These are phyloP conservation scores for Lycaon pictus DNA, from an alignment of 2,113 vertebrate genomes.

Conservation along the genomic window DNA sequence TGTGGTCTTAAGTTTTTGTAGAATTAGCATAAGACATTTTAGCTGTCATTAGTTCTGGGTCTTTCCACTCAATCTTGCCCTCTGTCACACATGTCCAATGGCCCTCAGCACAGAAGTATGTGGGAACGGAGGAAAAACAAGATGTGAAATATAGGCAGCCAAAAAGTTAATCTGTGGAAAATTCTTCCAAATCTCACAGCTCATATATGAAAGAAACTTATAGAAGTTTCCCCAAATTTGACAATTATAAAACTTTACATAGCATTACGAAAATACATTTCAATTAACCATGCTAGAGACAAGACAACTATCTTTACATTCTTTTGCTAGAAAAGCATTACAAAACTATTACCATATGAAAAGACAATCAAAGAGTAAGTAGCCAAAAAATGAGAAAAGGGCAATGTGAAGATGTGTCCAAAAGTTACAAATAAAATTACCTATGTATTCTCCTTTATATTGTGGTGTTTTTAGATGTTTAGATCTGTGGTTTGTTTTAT, in stretches of 20 bases:
- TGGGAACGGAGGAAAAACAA: neutral
- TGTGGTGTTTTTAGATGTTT: neutral
- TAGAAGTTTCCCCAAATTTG: neutral
- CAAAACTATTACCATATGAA: neutral
- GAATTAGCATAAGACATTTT: slow-evolving; percentile 13
- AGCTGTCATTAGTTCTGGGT: slow-evolving; percentile 8
- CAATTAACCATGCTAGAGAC: slow-evolving; percentile 2
- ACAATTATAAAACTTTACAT: slow-evolving; percentile 28
- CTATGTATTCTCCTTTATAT: neutral
- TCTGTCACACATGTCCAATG: neutral
- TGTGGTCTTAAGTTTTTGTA: neutral
- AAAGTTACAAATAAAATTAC: slow-evolving; percentile 37
- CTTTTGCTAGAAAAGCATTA: neutral
- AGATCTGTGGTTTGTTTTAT: neutral
- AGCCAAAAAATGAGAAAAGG: neutral
- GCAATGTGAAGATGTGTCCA: neutral
- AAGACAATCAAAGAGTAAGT: neutral
- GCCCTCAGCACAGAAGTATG: neutral
- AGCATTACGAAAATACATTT: slow-evolving; percentile 39
- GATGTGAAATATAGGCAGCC: neutral
- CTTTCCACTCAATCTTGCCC: neutral
- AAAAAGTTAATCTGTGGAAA: slow-evolving; percentile 29
- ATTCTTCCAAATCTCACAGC: slow-evolving; percentile 3
- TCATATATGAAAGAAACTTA: neutral
- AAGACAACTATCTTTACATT: slow-evolving; percentile 15